Evolutionary conservation across 2,113 vertebrate species (phyloP).

Genomic region (Mus musculus): GRCm39 chr17:25843001-25843500

Average conservation of each 20-base stretch:
- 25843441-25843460: conserved; percentile 73
- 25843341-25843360: conserved; percentile 68
- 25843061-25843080: neutral
- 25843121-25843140: conserved; percentile 81
- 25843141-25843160: conserved; percentile 77
- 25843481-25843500: conserved; percentile 79
- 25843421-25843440: conserved; percentile 85
- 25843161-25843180: conserved; percentile 78
- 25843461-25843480: conserved; percentile 43
- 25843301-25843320: conserved; percentile 17
- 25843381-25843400: conserved; percentile 85
- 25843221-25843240: conserved; percentile 72
- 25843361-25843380: conserved; percentile 73
- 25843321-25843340: neutral
- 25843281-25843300: conserved; percentile 68
- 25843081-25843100: conserved; percentile 47
- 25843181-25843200: conserved; percentile 74
- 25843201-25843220: conserved; percentile 57
- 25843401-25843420: conserved; percentile 85
- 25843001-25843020: neutral
- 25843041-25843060: neutral
- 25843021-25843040: neutral
- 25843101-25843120: conserved; percentile 25
- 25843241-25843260: conserved; percentile 63
- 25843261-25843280: conserved; percentile 73